These are phyloP conservation scores for Axis porcinus DNA, from an alignment of 2,113 vertebrate species.

Conservation along the genomic window DNA sequence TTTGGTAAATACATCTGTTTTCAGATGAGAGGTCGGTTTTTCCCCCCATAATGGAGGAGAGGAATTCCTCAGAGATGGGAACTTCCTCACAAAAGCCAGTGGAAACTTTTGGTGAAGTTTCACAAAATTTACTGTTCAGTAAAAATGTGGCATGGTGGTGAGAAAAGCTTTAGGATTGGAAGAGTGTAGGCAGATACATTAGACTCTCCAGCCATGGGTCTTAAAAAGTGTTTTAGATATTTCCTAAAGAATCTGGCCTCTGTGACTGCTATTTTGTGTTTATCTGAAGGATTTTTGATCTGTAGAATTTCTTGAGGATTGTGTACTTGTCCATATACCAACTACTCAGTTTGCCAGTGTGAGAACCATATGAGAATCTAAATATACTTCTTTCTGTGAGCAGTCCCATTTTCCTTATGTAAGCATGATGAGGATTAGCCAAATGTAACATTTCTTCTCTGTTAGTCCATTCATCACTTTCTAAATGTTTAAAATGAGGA, in stretches of 20 bases:
- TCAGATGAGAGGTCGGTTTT: not conserved
- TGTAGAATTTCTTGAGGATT: not conserved
- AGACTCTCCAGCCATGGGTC: not conserved
- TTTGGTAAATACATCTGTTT: not conserved
- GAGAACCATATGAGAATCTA: not conserved
- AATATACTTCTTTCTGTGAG: not conserved
- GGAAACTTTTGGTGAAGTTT: conserved; percentile 35
- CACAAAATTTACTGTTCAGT: not conserved
- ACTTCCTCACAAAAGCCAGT: conserved; percentile 15
- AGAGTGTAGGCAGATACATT: not conserved
- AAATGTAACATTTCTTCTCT: not conserved
- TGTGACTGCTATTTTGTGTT: not conserved
- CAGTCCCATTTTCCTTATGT: not conserved
- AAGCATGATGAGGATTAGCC: not conserved
- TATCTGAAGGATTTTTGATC: not conserved
- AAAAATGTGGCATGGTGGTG: not conserved
- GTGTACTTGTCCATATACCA: not conserved
- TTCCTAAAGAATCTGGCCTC: not conserved
- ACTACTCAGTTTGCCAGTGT: not conserved
- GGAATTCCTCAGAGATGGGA: not conserved
- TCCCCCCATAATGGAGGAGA: not conserved
- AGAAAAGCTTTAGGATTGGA: not conserved
- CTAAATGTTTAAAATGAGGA: conserved; percentile 44
- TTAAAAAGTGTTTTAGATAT: not conserved
- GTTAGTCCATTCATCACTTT: not conserved